Base-by-base conservation (phyloP, 1,140 invertebrate genomes). In the Agrilus planipennis region DNA sequence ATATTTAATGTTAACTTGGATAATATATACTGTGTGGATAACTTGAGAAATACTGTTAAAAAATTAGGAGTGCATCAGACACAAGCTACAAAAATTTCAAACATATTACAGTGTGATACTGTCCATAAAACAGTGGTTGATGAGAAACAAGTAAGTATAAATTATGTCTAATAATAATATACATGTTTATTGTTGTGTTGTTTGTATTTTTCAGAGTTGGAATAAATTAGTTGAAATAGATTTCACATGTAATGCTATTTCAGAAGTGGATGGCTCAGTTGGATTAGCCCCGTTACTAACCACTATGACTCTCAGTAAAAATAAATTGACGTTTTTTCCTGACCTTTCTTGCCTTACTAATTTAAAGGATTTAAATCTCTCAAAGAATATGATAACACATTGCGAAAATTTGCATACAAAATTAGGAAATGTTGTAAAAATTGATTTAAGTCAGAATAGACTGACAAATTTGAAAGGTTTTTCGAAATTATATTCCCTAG, bases 391-490 rank as follows among this genome's bases (percentile, higher is more conserved):
- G 12, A 79, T 79, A 47, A 57, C 60, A 1, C 55, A 76, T 0
- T 77, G 87, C 27, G 71, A 82, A 3, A 73, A 84, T 54, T 75
- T 92, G 60, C 82, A 93, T 55, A 77, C 79, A 5, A 84, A 82
- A 61, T 71, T 95, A 39, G 89, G 89, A 2, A 91, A 94, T 64
- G 73, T 95, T n/a, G 75, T 81, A 10, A 76, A 73, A 41, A 72
- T 96, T n/a, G 81, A 90, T 58, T 57, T 97, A 23, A 82, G 86
- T 1, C 80, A 89, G 47, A 96, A 97, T 63, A 74, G 77, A 53
- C 73, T 97, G 1, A 74, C 69, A 14, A 75, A 75, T 0, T 57
- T 93, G 0, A 67, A 73, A 43, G 81, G 85, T 31, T 81, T 97
- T 49, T 73, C 77, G 0, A 89, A 89, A 61, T 53, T 93, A 4